Base-by-base conservation (phyloP, 1,140 invertebrate genomes). In the Camponotus pennsylvanicus region DNA sequence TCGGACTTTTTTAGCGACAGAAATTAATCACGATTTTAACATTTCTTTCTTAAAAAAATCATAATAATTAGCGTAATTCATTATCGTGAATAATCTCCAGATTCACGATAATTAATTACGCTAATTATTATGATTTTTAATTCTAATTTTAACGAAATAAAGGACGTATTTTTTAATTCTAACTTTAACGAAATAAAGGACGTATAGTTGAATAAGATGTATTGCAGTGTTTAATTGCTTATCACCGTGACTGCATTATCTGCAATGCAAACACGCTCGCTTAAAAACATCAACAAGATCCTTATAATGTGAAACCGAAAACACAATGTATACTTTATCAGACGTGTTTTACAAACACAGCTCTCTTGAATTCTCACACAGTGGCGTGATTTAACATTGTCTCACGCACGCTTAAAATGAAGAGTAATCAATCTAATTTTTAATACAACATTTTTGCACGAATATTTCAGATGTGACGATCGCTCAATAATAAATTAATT, bases 321-420 rank as follows among this genome's bases (percentile, higher is more conserved):
- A 21, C 18, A 78, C 27, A 78, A 66, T 15, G 59, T 66, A 21
- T 37, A 34, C 7, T 55, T 67, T 67, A 67, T 67, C 42, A 3
- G 11, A 1, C 0, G 18, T 37, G 5, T 78, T 78, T 66, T 13
- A 66, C 6, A 78, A 78, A 64, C 3, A 66, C 3, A 37, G 18
- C 49, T 59, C 6, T 21, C 1, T 13, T 45, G 13, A 64, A 34
- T 32, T 18, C 5, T 7, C 27, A 7, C 7, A 15, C 21, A 63
- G 0, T 45, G 27, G 13, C 40, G 3, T 15, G 18, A 78, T 55
- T 42, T 34, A 11, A 63, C 34, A 27, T 61, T 32, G 21, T 15
- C 32, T 55, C 21, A 21, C 18, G 7, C 1, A 15, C 3, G 0
- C 21, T 59, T 42, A 37, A 27, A 76, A 59, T 42, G 15, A 34